Evolutionary conservation across 2,888 invertebrate genomes (phyloP).

Genomic region (Deladenus siricidicola): DNA sequence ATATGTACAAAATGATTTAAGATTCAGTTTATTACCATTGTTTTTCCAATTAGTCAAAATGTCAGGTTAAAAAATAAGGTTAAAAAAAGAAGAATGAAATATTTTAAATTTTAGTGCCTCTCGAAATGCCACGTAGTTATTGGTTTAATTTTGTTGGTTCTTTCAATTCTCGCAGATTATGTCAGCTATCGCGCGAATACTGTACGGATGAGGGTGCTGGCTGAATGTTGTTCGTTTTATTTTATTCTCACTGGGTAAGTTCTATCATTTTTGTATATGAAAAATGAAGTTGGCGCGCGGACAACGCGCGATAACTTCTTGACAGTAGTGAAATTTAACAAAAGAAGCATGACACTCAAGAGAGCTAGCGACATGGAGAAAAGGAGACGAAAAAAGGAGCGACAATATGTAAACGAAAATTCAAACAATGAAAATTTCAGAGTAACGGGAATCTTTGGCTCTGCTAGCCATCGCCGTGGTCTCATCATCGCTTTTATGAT

Average conservation of each 20-base stretch:
- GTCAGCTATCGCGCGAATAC: conserved; percentile 39
- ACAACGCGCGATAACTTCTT: no score
- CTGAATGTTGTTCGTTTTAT: conserved; percentile 45
- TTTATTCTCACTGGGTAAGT: conserved; percentile 43
- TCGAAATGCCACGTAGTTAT: conserved; percentile 45
- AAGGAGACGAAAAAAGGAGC: no score
- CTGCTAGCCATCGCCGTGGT: conserved; percentile 43
- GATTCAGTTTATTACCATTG: no score
- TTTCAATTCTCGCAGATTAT: conserved; percentile 43
- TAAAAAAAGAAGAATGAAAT: no score
- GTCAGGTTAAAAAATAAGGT: no score
- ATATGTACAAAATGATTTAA: no score
- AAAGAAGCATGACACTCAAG: no score
- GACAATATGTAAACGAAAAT: not conserved
- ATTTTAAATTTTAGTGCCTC: conserved; percentile 37
- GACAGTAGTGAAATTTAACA: no score
- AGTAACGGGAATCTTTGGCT: conserved; percentile 42
- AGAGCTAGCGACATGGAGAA: no score
- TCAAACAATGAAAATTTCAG: conserved; percentile 23
- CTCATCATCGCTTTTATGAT: conserved; percentile 44
- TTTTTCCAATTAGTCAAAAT: no score
- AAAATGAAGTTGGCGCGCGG: no score
- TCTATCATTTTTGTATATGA: not conserved
- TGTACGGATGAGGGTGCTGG: conserved; percentile 34
- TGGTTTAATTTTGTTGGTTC: conserved; percentile 37